A percentile compares a stretch with the other conserved stretches of the same genome.
These are phyloP conservation scores for Phalacrocorax aristotelis DNA, from an alignment of 2,113 vertebrate genomes.

Conservation along the genomic window DNA sequence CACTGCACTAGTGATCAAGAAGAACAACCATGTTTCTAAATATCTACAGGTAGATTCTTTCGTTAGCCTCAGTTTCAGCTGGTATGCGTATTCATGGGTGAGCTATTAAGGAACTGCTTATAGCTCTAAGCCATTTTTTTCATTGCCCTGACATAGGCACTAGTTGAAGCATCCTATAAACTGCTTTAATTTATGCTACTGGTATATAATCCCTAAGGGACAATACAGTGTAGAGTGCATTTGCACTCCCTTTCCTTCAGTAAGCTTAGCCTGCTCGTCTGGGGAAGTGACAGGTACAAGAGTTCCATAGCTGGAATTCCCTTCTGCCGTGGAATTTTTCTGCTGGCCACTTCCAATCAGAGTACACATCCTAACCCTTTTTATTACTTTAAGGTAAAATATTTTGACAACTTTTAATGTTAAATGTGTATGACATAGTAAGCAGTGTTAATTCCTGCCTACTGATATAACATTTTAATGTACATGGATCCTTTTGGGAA, in stretches of 20 bases:
- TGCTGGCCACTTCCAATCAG: not conserved
- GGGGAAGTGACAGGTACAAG: not conserved
- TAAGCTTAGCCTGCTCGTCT: not conserved
- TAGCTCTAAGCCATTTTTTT: not conserved
- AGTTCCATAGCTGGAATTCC: not conserved
- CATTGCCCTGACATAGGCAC: not conserved
- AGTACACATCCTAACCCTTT: not conserved
- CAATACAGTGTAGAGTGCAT: not conserved
- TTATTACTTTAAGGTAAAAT: not conserved
- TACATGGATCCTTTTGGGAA: not conserved
- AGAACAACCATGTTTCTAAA: not conserved
- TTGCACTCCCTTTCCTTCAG: not conserved
- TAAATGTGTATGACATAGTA: not conserved
- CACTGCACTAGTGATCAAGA: not conserved
- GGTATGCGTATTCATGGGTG: not conserved
- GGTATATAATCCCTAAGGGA: not conserved
- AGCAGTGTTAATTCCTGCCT: not conserved
- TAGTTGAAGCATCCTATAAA: not conserved
- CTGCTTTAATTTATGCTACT: not conserved
- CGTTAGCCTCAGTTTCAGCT: not conserved
- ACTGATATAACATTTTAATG: not conserved
- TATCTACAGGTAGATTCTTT: not conserved
- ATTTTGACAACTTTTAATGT: not conserved
- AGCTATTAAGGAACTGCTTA: not conserved
- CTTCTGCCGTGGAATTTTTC: not conserved